Evolutionary conservation across 2,113 vertebrate genomes (phyloP).

Genomic region (Bujurquina vittata): DNA sequence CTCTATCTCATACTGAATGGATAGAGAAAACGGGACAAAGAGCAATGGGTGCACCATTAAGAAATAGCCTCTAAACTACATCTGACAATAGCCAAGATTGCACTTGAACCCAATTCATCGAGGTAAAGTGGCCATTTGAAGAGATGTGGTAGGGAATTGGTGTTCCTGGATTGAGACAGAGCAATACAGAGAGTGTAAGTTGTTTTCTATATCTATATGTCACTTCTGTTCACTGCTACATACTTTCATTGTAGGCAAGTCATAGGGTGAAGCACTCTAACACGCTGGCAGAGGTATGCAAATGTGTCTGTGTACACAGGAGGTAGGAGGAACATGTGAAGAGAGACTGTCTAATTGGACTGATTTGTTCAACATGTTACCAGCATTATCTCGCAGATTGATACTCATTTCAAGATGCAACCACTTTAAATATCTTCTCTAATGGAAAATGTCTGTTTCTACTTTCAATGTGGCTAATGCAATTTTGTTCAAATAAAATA

Average conservation of each 20-base stretch:
- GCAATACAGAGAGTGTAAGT: slow-evolving; percentile 40
- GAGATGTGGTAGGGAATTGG: slow-evolving; percentile 60
- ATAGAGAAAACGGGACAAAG: slow-evolving; percentile 57
- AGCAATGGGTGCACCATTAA: slow-evolving; percentile 72
- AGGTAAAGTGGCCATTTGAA: slow-evolving; percentile 75
- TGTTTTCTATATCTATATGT: slow-evolving; percentile 45
- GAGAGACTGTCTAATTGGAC: neutral
- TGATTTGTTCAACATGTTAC: neutral
- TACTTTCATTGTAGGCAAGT: neutral
- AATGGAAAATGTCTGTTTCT: neutral
- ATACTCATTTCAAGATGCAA: neutral
- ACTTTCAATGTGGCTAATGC: neutral
- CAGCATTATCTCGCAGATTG: neutral
- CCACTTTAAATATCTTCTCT: neutral
- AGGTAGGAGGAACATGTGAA: neutral
- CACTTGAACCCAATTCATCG: slow-evolving; percentile 79
- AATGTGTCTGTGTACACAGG: neutral
- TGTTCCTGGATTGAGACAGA: slow-evolving; percentile 61
- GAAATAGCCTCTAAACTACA: slow-evolving; percentile 78
- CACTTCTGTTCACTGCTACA: slow-evolving; percentile 25
- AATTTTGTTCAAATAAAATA: neutral
- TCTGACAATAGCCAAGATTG: slow-evolving; percentile 81
- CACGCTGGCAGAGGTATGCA: neutral
- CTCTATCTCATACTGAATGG: slow-evolving; percentile 47
- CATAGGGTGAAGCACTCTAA: neutral